Percentiles rank a stretch among this genome's conserved stretches.
Evolutionary conservation across 2,797 vertebrate species (phyloP).

Genomic region (Harpagifer antarcticus): DNA sequence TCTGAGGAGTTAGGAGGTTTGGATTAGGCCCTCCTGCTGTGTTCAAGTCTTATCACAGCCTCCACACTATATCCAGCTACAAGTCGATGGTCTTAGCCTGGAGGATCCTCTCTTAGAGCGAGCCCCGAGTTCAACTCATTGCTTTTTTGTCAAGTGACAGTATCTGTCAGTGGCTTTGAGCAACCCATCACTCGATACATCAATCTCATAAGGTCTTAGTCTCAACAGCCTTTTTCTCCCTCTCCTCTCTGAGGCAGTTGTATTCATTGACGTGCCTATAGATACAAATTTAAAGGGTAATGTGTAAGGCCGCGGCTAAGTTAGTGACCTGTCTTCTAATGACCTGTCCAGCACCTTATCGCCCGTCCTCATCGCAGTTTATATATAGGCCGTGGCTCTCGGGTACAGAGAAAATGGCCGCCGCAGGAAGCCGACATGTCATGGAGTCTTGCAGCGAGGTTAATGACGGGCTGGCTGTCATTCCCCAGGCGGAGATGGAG

Average conservation of each 20-base stretch:
- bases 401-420: constrained; percentile 65
- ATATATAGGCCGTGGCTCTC: constrained; percentile 51
- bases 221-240: constrained; percentile 19
- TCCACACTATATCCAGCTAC: constrained; percentile 73
- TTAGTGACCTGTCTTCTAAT: constrained; percentile 36
- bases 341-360: constrained; percentile 46
- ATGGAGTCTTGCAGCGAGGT: constrained; percentile 71
- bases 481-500: constrained; percentile 63
- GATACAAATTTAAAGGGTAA: constrained; percentile 32
- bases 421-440: constrained; percentile 66
- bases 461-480: constrained; percentile 78
- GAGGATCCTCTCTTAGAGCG: constrained; percentile 55
- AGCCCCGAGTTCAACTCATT: constrained; percentile 60
- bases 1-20: constrained; percentile 76
- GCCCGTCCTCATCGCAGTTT: constrained; percentile 41
- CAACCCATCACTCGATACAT: constrained; percentile 44
- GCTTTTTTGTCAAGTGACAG: constrained; percentile 66
- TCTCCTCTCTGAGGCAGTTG: constrained; percentile 17
- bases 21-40: constrained; percentile 82
- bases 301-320: constrained; percentile 28
- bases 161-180: constrained; percentile 56
- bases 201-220: constrained; percentile 42
- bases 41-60: constrained; percentile 78
- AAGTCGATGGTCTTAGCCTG: constrained; percentile 72
- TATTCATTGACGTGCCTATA: constrained; percentile 28